These are phyloP conservation scores for Ennomos quercinarius DNA, from an alignment of 2,888 invertebrate species.

Conservation along the genomic window DNA sequence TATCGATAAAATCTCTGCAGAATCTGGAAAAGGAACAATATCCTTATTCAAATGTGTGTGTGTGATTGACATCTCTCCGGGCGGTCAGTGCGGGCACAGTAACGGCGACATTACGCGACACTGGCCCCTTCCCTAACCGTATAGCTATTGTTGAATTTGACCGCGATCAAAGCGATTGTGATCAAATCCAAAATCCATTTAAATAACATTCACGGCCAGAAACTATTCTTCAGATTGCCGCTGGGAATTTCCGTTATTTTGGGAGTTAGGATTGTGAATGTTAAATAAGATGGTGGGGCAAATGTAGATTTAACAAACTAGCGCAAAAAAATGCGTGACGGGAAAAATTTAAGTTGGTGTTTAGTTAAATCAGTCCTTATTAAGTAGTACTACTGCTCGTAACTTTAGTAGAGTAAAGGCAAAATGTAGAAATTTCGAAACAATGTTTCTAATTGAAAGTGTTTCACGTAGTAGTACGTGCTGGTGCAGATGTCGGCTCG, in stretches of 20 bases:
- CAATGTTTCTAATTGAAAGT: conserved; percentile 22
- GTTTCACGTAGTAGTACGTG: conserved; percentile 33
- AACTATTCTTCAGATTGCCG: conserved; percentile 55
- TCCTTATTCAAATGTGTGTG: conserved; percentile 77
- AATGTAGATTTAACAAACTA: too few relatives aligned
- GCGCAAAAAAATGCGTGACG: too few relatives aligned
- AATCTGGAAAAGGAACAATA: conserved; percentile 74
- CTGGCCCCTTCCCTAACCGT: conserved; percentile 47
- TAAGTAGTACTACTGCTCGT: too few relatives aligned
- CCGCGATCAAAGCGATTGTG: conserved; percentile 75
- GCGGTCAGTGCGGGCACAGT: conserved; percentile 62
- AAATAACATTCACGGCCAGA: conserved; percentile 64
- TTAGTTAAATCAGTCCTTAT: too few relatives aligned
- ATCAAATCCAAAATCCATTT: conserved; percentile 73
- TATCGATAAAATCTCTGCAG: conserved; percentile 76
- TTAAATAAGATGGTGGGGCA: conserved; percentile 1
- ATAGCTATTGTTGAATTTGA: conserved; percentile 71
- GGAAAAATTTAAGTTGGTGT: too few relatives aligned
- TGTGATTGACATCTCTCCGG: conserved; percentile 83
- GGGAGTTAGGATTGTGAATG: conserved; percentile 33
- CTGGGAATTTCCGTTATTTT: conserved; percentile 71
- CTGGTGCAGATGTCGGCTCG: conserved; percentile 61
- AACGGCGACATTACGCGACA: conserved; percentile 18
- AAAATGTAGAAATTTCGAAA: background rate
- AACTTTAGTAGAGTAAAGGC: background rate